Conservation (phyloP, 2,113 vertebrate genomes). For the Bungarus multicinctus region DNA sequence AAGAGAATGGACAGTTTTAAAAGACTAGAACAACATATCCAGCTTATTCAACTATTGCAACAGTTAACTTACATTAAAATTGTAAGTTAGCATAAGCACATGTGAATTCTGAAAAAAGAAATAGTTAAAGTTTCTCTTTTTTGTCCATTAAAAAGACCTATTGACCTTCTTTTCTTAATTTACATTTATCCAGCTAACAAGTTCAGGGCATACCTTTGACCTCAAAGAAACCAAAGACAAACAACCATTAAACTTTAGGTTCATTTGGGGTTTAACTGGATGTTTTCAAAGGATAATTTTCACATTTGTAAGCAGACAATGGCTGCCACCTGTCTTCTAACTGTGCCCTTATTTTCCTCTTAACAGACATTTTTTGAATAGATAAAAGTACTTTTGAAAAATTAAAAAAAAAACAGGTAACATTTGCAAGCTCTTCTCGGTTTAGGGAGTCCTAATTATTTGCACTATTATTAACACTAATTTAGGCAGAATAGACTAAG, state of each 20-base stretch:
- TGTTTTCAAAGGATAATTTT: not conserved
- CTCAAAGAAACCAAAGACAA: not conserved
- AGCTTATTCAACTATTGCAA: not conserved
- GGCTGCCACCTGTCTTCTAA: not conserved
- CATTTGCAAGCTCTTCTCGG: not conserved
- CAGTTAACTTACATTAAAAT: not conserved
- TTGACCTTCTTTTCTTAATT: conserved; percentile 37
- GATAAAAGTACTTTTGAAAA: not conserved
- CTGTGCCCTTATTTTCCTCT: rapidly evolving
- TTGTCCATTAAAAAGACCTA: not conserved
- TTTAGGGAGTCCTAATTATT: not conserved
- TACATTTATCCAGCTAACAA: conserved; percentile 8
- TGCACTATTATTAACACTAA: not conserved
- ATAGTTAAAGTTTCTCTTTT: conserved; percentile 29
- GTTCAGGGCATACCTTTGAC: not conserved
- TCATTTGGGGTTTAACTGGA: not conserved
- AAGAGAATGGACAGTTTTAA: not conserved
- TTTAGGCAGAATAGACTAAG: not conserved
- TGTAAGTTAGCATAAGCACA: not conserved
- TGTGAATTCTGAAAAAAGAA: conserved; percentile 26
- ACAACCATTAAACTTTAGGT: not conserved
- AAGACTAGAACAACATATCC: not conserved
- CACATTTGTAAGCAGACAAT: not conserved
- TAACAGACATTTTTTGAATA: not conserved
- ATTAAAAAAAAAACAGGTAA: not conserved